Evolutionary conservation across 2,888 invertebrate genomes (phyloP), one percentile per base, ranked within the genome.

Genomic region (Nephrocerus scutellatus): DNA sequence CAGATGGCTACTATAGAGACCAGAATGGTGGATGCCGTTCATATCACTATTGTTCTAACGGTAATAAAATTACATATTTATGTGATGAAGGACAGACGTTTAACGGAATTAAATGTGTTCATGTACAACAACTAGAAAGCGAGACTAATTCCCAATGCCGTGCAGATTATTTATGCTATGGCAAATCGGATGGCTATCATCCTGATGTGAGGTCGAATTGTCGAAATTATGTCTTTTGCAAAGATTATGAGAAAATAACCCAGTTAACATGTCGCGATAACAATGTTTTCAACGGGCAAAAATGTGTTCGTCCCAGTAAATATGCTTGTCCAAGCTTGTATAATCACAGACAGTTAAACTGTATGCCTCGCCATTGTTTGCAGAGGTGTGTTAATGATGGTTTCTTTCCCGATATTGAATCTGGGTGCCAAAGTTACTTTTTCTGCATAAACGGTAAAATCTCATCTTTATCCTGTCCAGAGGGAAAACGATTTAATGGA

Each of bases 151-250:
- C 36, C 6, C 46, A 20, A n/a, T 50, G 49, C 14, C 37, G 32
- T 13, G 31, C 56, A 4, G 49, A 54, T 26, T 57, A 66, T 6
- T 28, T 44, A 13, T 78, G 77, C 54, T 54, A 62, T 5, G 70
- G 69, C 1, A 70, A 72, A 38, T 50, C 70, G 3, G 72, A 76
- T 49, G 77, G 77, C 2, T 77, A 77, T 53, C 74, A 76, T 50
- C 66, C 72, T 0, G 77, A 77, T 51, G 51, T 70, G 8, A 67
- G 71, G 38, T 71, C 75, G 2, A 71, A 70, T 44, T 77, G 77
- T 49, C 70, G 70, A 47, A 74, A 74, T 51, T 77, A 77, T 56
- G 74, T 73, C 53, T 78, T 73, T 62, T 78, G 77, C 59, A 70
- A 73, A 46, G 71, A 73, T 22, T 72, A 72, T 2, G 74, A 76